These are phyloP conservation scores for Araneus ventricosus DNA, from an alignment of 1,140 invertebrate species.

Conservation along the genomic window DNA sequence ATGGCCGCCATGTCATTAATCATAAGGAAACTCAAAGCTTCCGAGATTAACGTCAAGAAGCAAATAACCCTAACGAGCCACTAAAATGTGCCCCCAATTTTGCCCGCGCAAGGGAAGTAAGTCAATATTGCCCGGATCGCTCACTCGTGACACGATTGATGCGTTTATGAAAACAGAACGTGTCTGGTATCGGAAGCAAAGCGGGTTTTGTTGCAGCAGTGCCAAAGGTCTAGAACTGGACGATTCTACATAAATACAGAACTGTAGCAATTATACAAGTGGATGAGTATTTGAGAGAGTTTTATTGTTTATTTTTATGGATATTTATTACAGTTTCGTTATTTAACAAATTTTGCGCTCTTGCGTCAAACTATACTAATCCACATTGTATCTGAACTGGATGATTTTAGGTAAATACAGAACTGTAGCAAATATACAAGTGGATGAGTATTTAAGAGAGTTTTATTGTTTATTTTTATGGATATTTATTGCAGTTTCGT, in stretches of 20 bases:
- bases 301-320: too few relatives aligned
- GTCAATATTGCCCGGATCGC: not conserved
- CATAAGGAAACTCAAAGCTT: conserved; percentile 52
- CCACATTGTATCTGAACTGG: not conserved
- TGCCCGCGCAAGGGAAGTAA: conserved; percentile 2
- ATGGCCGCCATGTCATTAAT: conserved; percentile 39
- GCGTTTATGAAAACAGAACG: conserved; percentile 19
- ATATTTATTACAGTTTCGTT: too few relatives aligned
- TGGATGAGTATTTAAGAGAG: too few relatives aligned
- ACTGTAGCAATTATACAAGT: too few relatives aligned
- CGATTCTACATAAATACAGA: too few relatives aligned
- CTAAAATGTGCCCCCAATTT: conserved; percentile 41
- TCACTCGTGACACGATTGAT: conserved; percentile 10
- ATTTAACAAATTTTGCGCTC: too few relatives aligned
- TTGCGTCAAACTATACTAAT: too few relatives aligned
- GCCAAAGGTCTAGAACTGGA: too few relatives aligned
- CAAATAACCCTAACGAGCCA: conserved; percentile 53
- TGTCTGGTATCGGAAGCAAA: not conserved
- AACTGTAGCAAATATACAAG: too few relatives aligned
- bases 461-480: too few relatives aligned
- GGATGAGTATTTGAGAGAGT: too few relatives aligned
- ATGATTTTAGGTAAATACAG: not conserved
- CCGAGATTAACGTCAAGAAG: conserved; percentile 53
- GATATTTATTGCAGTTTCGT: too few relatives aligned
- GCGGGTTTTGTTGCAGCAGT: not conserved